Conservation (phyloP, 2,888 invertebrate species). For the Thecocarcelia acutangulata region DNA sequence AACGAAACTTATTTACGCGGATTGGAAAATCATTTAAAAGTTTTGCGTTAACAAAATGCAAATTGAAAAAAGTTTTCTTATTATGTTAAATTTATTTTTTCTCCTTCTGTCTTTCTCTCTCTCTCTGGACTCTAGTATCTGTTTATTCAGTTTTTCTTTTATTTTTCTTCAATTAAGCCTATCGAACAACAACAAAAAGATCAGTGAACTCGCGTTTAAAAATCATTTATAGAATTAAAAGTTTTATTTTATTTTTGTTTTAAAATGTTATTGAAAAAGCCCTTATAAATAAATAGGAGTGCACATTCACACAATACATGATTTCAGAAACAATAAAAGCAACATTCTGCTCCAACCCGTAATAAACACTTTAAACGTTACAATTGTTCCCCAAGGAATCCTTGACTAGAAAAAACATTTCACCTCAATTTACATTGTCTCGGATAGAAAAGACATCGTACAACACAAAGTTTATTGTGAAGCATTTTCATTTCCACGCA, state of each 20-base stretch:
- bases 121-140: neutral
- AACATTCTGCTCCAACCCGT: neutral
- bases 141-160: neutral
- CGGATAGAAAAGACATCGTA: neutral
- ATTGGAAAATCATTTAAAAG: no score
- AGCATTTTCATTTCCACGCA: conserved; percentile 12
- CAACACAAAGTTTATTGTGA: neutral
- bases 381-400: conserved; percentile 51
- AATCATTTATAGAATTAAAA: neutral
- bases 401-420: conserved; percentile 16
- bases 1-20: no score
- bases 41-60: no score
- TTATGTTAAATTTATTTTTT: no score
- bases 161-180: conserved; percentile 9
- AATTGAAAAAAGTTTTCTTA: no score
- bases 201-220: conserved; percentile 37
- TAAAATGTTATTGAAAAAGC: neutral
- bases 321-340: neutral
- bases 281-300: neutral
- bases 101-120: neutral
- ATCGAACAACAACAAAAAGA: conserved; percentile 38
- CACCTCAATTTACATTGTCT: conserved; percentile 48
- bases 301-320: no score
- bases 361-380: conserved; percentile 31
- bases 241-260: conserved; percentile 16